phyloP scores from a whole-genome alignment of 2,113 vertebrate species.

The Archocentrus centrarchus region DNA sequence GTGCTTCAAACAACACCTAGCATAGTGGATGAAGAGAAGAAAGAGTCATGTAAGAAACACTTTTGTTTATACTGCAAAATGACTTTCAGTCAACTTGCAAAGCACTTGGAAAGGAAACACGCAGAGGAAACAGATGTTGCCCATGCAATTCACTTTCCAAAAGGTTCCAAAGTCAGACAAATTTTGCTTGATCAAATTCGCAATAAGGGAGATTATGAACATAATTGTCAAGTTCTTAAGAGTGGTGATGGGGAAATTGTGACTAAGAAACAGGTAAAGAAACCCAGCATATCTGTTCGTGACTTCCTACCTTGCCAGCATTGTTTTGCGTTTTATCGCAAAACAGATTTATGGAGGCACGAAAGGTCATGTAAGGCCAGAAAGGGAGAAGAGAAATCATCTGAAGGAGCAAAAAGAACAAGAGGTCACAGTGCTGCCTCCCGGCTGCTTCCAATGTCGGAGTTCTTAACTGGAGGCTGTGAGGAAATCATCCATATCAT shows the following conservation, averaged over 20 bases:
- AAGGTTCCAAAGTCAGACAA: conserved; percentile 74
- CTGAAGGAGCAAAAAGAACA: conserved; percentile 25
- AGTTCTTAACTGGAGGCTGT: conserved; percentile 68
- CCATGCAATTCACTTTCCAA: conserved; percentile 72
- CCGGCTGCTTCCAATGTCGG: conserved; percentile 56
- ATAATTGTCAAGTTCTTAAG: conserved; percentile 64
- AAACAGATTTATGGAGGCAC: conserved; percentile 74
- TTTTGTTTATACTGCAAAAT: conserved; percentile 75
- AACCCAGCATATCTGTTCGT: conserved; percentile 51
- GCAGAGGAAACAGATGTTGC: conserved; percentile 68
- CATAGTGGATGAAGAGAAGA: conserved; percentile 19
- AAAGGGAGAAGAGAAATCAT: conserved; percentile 54
- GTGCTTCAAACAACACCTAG: conserved; percentile 17
- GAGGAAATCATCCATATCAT: conserved; percentile 77
- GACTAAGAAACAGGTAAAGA: conserved; percentile 54
- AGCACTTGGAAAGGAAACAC: conserved; percentile 74
- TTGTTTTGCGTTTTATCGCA: conserved; percentile 74
- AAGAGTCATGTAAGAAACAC: conserved; percentile 62
- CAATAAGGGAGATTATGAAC: conserved; percentile 72
- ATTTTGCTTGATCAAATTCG: conserved; percentile 71
- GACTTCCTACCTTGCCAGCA: conserved; percentile 76
- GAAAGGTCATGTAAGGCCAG: conserved; percentile 69
- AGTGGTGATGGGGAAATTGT: conserved; percentile 62
- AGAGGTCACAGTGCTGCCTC: conserved; percentile 33
- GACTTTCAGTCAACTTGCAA: conserved; percentile 66